These are phyloP conservation scores for Coracias cyanogaster DNA, from an alignment of 2,797 vertebrate species.

Conservation along the genomic window DNA sequence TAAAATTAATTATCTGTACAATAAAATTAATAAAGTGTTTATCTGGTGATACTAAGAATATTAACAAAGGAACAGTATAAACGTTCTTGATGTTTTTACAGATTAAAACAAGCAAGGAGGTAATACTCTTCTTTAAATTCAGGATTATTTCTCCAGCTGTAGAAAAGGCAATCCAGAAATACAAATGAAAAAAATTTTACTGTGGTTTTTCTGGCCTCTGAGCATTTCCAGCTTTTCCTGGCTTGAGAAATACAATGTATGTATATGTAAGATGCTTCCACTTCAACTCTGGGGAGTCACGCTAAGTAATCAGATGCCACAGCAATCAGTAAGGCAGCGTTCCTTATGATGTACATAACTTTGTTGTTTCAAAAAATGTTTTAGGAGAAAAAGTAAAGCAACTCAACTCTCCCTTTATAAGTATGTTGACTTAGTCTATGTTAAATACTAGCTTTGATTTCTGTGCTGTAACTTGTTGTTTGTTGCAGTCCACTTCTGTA, in stretches of 20 bases:
- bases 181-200: not conserved
- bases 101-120: not conserved
- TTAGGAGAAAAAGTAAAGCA: not conserved
- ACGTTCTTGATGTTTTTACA: not conserved
- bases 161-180: not conserved
- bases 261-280: not conserved
- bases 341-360: not conserved
- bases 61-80: not conserved
- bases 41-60: not conserved
- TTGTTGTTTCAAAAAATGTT: not conserved
- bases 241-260: not conserved
- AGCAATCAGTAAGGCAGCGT: not conserved
- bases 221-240: not conserved
- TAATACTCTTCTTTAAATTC: not conserved
- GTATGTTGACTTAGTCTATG: not conserved
- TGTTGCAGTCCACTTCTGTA: not conserved
- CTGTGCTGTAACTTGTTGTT: not conserved
- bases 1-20: not conserved
- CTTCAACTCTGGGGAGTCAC: not conserved
- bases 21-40: not conserved
- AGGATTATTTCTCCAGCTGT: not conserved
- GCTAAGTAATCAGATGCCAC: not conserved
- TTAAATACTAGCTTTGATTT: slow-evolving; percentile 2
- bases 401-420: not conserved
- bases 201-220: not conserved